These are phyloP conservation scores for Coturnix japonica DNA, from an alignment of 2,113 vertebrate genomes.

Conservation along the genomic window DNA sequence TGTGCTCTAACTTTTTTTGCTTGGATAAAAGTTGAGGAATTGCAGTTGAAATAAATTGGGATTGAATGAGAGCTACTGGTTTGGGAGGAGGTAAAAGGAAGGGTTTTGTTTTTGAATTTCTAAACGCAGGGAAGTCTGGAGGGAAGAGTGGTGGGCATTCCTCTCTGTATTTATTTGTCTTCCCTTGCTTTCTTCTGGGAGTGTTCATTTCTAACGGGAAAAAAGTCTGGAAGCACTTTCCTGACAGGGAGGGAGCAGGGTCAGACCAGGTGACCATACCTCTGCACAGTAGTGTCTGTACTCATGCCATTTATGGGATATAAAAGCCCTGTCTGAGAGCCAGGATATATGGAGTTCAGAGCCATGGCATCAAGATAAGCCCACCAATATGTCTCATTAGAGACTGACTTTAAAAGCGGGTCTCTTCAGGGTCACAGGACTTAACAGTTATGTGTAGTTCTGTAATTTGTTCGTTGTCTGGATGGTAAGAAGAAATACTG, in stretches of 20 bases:
- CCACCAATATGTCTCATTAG: background rate
- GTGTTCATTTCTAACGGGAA: background rate
- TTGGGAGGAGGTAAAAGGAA: background rate
- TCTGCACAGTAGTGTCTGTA: background rate
- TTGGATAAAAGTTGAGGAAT: background rate
- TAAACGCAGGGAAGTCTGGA: rapidly evolving
- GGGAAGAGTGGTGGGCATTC: background rate
- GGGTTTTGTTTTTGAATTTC: background rate
- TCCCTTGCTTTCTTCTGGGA: background rate
- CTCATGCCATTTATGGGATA: background rate
- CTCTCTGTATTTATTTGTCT: background rate
- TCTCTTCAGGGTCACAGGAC: background rate
- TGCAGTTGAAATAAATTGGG: rapidly evolving
- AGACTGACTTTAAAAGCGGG: background rate
- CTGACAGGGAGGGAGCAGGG: background rate
- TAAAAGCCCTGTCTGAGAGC: background rate
- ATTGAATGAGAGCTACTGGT: background rate
- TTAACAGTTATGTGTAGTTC: background rate
- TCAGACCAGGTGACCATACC: rapidly evolving
- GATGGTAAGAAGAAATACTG: background rate
- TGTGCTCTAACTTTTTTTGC: background rate
- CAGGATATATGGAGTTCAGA: background rate
- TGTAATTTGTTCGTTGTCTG: background rate
- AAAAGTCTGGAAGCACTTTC: background rate
- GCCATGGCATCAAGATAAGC: background rate